Percentiles rank a stretch among this genome's conserved stretches.
phyloP scores from a whole-genome alignment of 1,140 invertebrate species.

The Zaprionus gabonicus region DNA sequence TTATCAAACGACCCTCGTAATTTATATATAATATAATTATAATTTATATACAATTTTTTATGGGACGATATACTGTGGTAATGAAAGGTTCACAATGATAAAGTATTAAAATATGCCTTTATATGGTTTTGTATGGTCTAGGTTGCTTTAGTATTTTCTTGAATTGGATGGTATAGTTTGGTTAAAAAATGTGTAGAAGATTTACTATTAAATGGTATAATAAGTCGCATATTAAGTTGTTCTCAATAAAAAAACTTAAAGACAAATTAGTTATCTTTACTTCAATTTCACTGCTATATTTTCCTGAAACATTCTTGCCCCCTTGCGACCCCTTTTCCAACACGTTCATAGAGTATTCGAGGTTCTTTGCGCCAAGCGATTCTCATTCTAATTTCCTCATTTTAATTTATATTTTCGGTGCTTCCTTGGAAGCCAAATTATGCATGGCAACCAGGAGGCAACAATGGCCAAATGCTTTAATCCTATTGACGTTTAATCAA shows the following conservation, averaged over 20 bases:
- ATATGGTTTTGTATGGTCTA: neutral
- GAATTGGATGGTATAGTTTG: neutral
- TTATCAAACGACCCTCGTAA: too few relatives aligned
- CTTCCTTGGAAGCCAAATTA: conserved; percentile 46
- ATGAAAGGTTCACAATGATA: neutral
- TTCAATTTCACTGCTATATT: too few relatives aligned
- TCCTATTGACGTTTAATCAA: conserved; percentile 81
- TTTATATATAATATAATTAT: too few relatives aligned
- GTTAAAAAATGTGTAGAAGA: neutral
- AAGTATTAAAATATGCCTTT: neutral
- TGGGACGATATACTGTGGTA: too few relatives aligned
- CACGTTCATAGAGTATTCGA: neutral
- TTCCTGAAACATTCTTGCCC: too few relatives aligned
- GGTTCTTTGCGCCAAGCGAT: neutral
- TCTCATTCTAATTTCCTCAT: conserved; percentile 28
- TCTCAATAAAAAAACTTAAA: too few relatives aligned
- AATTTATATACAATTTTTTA: too few relatives aligned
- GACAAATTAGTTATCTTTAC: too few relatives aligned
- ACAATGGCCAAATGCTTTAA: conserved; percentile 71
- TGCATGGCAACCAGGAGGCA: conserved; percentile 32
- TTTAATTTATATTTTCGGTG: conserved; percentile 45
- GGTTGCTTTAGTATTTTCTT: too few relatives aligned
- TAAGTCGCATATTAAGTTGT: too few relatives aligned
- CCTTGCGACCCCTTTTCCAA: neutral
- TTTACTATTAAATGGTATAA: neutral